These are phyloP conservation scores for Clarias batrachus DNA, from an alignment of 2,113 vertebrate genomes.

Conservation along the genomic window DNA sequence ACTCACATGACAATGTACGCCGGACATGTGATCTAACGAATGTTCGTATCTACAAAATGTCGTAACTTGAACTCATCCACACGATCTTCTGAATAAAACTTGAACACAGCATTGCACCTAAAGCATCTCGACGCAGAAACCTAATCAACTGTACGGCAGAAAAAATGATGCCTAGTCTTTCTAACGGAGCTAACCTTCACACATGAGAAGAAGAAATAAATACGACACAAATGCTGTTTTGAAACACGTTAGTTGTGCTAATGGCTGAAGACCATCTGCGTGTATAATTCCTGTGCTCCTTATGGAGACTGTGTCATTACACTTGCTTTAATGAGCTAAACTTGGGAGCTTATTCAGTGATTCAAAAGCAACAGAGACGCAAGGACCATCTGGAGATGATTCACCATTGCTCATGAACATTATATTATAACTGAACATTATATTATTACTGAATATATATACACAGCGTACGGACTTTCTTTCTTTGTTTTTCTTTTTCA, in stretches of 20 bases:
- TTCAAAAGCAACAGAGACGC: conserved; percentile 21
- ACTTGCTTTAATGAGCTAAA: conserved; percentile 49
- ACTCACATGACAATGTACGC: too few relatives aligned
- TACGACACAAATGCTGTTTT: background rate
- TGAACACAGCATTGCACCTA: background rate
- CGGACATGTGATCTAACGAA: too few relatives aligned
- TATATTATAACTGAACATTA: background rate
- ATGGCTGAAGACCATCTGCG: conserved; percentile 40
- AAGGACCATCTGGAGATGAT: conserved; percentile 28
- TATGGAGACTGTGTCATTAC: conserved; percentile 34
- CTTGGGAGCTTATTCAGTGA: conserved; percentile 44
- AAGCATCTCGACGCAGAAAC: background rate
- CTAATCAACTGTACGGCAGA: background rate
- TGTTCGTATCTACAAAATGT: too few relatives aligned
- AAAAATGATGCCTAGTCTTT: background rate
- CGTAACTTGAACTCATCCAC: background rate
- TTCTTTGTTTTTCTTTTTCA: too few relatives aligned
- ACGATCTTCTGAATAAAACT: background rate
- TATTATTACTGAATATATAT: background rate
- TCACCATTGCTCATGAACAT: conserved; percentile 7
- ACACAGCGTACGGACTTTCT: background rate
- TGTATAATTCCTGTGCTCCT: conserved; percentile 25
- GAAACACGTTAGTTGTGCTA: conserved; percentile 1
- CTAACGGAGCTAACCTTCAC: conserved; percentile 25
- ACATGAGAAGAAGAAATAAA: background rate